Evolutionary conservation across 2,888 invertebrate genomes (phyloP).

Genomic region (Polydrusus tereticollis): DNA sequence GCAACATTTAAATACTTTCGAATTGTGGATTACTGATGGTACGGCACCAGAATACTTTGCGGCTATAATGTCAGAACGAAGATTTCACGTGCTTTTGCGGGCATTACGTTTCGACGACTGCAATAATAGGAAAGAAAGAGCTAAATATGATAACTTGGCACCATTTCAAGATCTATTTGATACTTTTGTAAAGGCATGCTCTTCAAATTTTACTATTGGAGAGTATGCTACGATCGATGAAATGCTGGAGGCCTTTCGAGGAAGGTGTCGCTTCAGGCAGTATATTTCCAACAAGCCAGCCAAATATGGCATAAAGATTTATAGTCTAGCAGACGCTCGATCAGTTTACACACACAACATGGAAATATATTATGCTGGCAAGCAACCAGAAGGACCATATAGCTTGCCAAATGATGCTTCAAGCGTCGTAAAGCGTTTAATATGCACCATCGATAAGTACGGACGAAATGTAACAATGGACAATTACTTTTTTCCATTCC

Average conservation of each 20-base stretch:
- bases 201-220: slow-evolving; percentile 50
- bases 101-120: slow-evolving; percentile 53
- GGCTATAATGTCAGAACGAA: too few relatives aligned
- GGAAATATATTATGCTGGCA: slow-evolving; percentile 56
- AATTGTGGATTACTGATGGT: slow-evolving; percentile 50
- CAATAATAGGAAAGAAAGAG: slow-evolving; percentile 43
- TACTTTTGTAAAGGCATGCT: slow-evolving; percentile 56
- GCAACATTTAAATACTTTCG: slow-evolving; percentile 49
- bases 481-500: slow-evolving; percentile 47
- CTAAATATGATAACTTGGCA: slow-evolving; percentile 51
- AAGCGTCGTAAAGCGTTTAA: slow-evolving; percentile 43
- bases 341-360: slow-evolving; percentile 55
- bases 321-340: slow-evolving; percentile 53
- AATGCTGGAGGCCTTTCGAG: slow-evolving; percentile 54
- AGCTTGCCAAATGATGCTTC: slow-evolving; percentile 46
- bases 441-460: not conserved
- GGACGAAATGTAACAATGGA: slow-evolving; percentile 53
- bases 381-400: slow-evolving; percentile 54
- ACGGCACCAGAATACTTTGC: slow-evolving; percentile 55
- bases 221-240: slow-evolving; percentile 56
- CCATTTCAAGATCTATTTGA: slow-evolving; percentile 55
- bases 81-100: slow-evolving; percentile 51
- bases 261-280: slow-evolving; percentile 56
- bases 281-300: too few relatives aligned
- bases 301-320: slow-evolving; percentile 59